Base-by-base conservation (phyloP, 2,797 vertebrate genomes). In the Anabacerthia variegaticeps region DNA sequence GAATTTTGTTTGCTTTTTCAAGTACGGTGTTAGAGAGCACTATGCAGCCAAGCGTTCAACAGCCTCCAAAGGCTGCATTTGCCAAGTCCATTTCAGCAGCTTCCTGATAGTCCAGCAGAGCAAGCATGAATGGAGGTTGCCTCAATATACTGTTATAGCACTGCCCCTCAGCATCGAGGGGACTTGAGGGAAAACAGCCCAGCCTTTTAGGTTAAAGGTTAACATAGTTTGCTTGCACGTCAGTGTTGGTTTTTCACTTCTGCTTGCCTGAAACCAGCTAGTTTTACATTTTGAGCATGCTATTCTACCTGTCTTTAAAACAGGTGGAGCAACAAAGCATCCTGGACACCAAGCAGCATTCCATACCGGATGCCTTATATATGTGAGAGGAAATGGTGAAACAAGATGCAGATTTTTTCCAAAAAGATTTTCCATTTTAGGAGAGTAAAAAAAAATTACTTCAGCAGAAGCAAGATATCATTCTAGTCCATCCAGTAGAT, bases 251-350 rank as follows among this genome's bases (percentile, higher is more conserved):
- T 89, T 92, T 79, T 86, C 37, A 46, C 46, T 86, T 90, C 65
- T 0, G 0, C 32, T 84, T 82, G 51, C 75, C 59, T 0, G 1
- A 89, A 19, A 81, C 26, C 41, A 61, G 68, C 41, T 32, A 36
- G 55, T 83, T 71, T 63, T 74, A 32, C 44, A 55, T 68, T 92
- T 75, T 61, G 43, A 83, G 14, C 37, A 7, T 46, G 27, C 44
- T 79, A 17, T 66, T 78, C 56, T 27, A 67, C 62, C 43, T 56
- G 55, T 62, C 75, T 81, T 51, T 34, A 72, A 43, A 88, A 81
- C 43, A 62, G 61, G 49, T 72, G 48, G 39, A 82, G 43, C 62
- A 86, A 58, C 39, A 6, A 26, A 83, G 54, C 62, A 46, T 55
- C 26, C 56, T 54, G 43, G 43, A 65, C 49, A 44, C 37, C 37